Base-by-base conservation (phyloP, 2,888 invertebrate species). In the Nomada hirtipes region DNA sequence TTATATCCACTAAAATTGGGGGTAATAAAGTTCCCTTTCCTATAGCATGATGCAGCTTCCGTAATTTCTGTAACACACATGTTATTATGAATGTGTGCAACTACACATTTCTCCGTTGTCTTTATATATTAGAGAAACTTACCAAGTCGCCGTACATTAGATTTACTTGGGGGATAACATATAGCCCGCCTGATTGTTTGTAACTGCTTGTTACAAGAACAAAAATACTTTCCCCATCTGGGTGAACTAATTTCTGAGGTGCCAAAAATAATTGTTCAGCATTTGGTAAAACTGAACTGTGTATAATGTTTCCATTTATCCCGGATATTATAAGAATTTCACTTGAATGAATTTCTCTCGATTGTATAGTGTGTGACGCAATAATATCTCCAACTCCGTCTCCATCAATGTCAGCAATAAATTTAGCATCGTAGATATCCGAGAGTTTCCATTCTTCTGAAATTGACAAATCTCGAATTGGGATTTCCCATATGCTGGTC, bases 161-260 rank as follows among this genome's bases (percentile, higher is more conserved):
- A 60, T 89, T 87, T 18, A 95, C 94, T 44, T 97, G 93, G 0
- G 96, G 94, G 36, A 96, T 94, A 3, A 95, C 94, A 92, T 96
- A 97, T 20, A 98, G 94, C 53, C 96, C 96, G 2, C 97, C 97
- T 0, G 96, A 94, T 61, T 96, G 95, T 59, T 96, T 96, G 86
- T 97, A 96, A 2, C 96, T 96, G 0, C 97, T 97, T 0, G 97
- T 97, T 18, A 97, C 96, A 89, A 97, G 96, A 70, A 97, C 92
- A 53, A 97, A 94, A 69, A 95, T 93, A 82, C 95, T 95, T 55
- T 95, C 95, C n/a, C 96, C 96, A 90, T 96, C 95, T 47, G 95
- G 94, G 83, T 95, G 94, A 2, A 95, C 94, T 9, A 96, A 88
- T 26, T 96, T 92, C 92, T 97, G 97, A 0, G 97, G 96, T 36